Evolutionary conservation across 2,888 invertebrate genomes (phyloP).

Genomic region (Cryptocheilus praepositus): DNA sequence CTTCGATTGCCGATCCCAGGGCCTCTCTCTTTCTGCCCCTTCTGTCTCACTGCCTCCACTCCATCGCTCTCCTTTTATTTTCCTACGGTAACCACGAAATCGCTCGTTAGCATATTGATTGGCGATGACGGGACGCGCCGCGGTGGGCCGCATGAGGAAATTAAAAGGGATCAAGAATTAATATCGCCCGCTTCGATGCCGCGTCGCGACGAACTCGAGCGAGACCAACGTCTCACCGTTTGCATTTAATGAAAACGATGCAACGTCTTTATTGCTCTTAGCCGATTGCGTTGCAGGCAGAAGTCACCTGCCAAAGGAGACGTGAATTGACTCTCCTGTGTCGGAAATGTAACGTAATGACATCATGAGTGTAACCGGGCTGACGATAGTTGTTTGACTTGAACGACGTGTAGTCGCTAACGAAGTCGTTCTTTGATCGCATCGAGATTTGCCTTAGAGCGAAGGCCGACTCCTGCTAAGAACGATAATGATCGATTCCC

Average conservation of each 20-base stretch:
- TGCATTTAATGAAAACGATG: background rate
- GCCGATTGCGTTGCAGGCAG: too few relatives aligned
- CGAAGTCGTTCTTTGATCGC: too few relatives aligned
- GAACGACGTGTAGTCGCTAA: too few relatives aligned
- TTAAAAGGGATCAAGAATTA: slow-evolving; percentile 66
- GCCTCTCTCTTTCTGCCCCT: slow-evolving; percentile 4
- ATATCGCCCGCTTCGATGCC: slow-evolving; percentile 45
- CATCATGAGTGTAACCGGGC: too few relatives aligned
- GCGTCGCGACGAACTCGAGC: slow-evolving; percentile 1
- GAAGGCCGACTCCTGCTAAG: too few relatives aligned
- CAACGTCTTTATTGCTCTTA: background rate
- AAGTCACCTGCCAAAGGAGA: too few relatives aligned
- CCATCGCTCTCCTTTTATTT: slow-evolving; percentile 16
- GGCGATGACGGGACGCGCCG: slow-evolving; percentile 70
- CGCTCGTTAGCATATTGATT: slow-evolving; percentile 74
- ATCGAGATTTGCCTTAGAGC: background rate
- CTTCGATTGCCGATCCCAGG: slow-evolving; percentile 57
- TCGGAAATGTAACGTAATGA: too few relatives aligned
- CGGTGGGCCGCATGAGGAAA: slow-evolving; percentile 54
- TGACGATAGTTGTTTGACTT: too few relatives aligned
- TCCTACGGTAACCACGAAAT: slow-evolving; percentile 50
- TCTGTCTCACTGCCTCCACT: slow-evolving; percentile 14
- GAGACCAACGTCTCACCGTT: background rate
- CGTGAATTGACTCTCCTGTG: too few relatives aligned
- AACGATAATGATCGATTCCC: too few relatives aligned